Conservation (phyloP, 2,888 invertebrate species). For the Philaethria dido region DNA sequence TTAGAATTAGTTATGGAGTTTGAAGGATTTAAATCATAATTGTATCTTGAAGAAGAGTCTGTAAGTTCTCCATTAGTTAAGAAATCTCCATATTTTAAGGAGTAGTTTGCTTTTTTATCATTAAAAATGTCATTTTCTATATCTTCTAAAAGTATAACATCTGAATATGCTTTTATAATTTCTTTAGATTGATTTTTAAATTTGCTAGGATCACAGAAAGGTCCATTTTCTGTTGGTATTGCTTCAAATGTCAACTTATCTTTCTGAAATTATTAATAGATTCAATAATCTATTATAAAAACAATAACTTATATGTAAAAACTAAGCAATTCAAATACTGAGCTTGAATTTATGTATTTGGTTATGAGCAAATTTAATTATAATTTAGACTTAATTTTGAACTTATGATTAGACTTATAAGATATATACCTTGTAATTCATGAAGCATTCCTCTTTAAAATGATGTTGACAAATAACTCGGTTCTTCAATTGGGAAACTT, state of each 20-base stretch:
- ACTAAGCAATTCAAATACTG: no score
- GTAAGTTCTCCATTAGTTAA: conserved; percentile 64
- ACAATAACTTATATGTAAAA: no score
- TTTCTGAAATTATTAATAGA: conserved; percentile 68
- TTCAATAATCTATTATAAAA: no score
- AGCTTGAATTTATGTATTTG: no score
- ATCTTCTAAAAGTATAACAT: conserved; percentile 61
- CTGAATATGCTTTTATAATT: conserved; percentile 51
- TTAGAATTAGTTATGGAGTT: conserved; percentile 21
- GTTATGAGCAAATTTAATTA: no score
- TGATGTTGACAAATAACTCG: conserved; percentile 85
- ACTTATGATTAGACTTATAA: no score
- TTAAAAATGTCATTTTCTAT: conserved; percentile 66
- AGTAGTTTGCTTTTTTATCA: conserved; percentile 67
- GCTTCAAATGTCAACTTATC: conserved; percentile 82
- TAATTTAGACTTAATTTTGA: no score
- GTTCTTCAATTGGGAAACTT: conserved; percentile 83
- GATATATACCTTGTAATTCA: conserved; percentile 76
- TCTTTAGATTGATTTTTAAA: conserved; percentile 41
- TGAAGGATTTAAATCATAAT: conserved; percentile 36
- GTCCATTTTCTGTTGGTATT: conserved; percentile 80
- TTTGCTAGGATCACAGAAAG: conserved; percentile 59
- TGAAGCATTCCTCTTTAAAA: conserved; percentile 80
- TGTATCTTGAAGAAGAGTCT: conserved; percentile 47
- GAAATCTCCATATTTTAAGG: conserved; percentile 72